A percentile compares a stretch with the other conserved stretches of the same genome.
phyloP scores from a whole-genome alignment of 2,113 vertebrate genomes.

The Chionomys nivalis region DNA sequence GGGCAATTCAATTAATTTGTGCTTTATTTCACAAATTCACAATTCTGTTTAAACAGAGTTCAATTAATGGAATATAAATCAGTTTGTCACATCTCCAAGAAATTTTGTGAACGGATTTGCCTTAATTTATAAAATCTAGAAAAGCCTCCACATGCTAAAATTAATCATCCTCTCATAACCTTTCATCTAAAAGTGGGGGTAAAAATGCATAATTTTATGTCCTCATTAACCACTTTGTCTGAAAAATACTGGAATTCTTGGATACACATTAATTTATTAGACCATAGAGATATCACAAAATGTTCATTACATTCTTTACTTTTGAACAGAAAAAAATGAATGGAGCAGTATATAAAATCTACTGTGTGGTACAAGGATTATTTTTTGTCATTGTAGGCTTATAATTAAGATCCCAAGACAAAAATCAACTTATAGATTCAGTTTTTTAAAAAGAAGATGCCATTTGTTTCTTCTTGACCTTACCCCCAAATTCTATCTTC shows the following conservation, averaged over 20 bases:
- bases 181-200: conserved; percentile 74
- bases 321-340: conserved; percentile 18
- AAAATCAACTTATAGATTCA: conserved; percentile 41
- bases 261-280: conserved; percentile 68
- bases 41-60: conserved; percentile 76
- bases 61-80: conserved; percentile 82
- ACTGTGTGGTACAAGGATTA: not conserved
- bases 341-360: conserved; percentile 3
- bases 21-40: conserved; percentile 76
- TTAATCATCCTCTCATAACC: conserved; percentile 68
- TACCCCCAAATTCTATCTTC: conserved; percentile 14
- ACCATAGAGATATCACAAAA: conserved; percentile 39
- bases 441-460: not conserved
- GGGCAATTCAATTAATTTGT: conserved; percentile 76
- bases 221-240: conserved; percentile 58
- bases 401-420: conserved; percentile 6
- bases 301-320: conserved; percentile 45
- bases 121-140: conserved; percentile 79
- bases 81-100: conserved; percentile 80
- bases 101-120: conserved; percentile 78
- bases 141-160: conserved; percentile 73
- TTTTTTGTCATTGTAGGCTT: conserved; percentile 14
- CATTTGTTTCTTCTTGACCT: conserved; percentile 1
- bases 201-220: conserved; percentile 62
- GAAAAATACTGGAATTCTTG: conserved; percentile 61